A percentile compares a stretch with the other conserved stretches of the same genome.
Conservation (phyloP, 2,888 invertebrate genomes). For the Eudasyphora cyanicolor region DNA sequence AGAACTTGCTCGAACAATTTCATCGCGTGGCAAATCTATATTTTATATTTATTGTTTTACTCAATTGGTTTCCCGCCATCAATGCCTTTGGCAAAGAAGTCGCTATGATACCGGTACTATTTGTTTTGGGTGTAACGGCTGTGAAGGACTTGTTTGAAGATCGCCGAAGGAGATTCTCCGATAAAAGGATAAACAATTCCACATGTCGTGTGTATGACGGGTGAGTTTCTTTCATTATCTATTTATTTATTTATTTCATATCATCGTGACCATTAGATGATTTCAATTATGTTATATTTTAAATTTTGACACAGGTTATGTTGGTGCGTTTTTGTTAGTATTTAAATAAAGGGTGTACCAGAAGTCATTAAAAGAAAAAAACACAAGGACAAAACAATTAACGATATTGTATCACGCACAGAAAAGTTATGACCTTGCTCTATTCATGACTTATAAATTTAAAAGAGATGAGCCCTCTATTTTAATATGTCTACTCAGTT, state of each 20-base stretch:
- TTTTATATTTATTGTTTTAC: constrained; percentile 96
- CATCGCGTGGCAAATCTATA: constrained; percentile 98
- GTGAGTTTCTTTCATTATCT: constrained; percentile 82
- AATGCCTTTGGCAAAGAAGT: constrained; percentile 98
- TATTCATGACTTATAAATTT: background rate
- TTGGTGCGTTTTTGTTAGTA: background rate
- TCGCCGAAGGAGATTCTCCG: constrained; percentile 92
- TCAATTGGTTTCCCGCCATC: constrained; percentile 97
- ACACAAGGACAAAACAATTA: background rate
- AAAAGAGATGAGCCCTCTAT: too few relatives aligned
- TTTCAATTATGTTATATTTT: background rate
- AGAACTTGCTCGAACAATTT: constrained; percentile 98
- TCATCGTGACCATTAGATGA: background rate
- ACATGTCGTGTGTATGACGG: constrained; percentile 95
- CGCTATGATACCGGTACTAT: constrained; percentile 96
- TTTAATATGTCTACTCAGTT: too few relatives aligned
- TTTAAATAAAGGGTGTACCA: background rate
- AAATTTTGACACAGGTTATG: background rate
- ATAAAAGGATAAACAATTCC: constrained; percentile 95
- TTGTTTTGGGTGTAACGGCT: constrained; percentile 96
- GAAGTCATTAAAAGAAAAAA: background rate
- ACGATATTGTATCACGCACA: background rate
- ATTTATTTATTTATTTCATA: background rate
- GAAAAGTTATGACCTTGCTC: background rate
- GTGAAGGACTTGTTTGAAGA: constrained; percentile 98